Evolutionary conservation across 2,888 invertebrate species (phyloP).

Genomic region (Ferdinandea cuprea): DNA sequence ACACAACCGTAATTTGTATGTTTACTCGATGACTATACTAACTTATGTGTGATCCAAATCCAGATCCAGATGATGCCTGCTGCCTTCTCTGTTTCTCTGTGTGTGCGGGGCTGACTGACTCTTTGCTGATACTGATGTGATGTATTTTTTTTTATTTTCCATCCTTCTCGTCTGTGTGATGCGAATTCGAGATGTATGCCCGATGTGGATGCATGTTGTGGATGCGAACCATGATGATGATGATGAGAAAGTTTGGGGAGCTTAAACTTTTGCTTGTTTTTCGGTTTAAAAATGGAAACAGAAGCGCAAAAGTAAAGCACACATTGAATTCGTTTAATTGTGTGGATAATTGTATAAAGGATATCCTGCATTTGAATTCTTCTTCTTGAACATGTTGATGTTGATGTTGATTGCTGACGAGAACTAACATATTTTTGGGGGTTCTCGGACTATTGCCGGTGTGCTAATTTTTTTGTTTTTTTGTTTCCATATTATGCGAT

Average conservation of each 20-base stretch:
- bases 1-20: constrained; percentile 74
- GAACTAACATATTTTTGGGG: not conserved
- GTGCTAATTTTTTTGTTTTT: too few relatives aligned
- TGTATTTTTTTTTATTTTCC: constrained; percentile 31
- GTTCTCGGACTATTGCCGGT: not conserved
- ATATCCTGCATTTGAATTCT: constrained; percentile 48
- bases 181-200: constrained; percentile 25
- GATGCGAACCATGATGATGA: constrained; percentile 10
- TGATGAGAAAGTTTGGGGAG: constrained; percentile 66
- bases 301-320: constrained; percentile 72
- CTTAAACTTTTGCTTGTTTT: constrained; percentile 73
- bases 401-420: not conserved
- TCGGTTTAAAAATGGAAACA: constrained; percentile 72
- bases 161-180: constrained; percentile 22
- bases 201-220: constrained; percentile 23
- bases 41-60: constrained; percentile 60
- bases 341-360: constrained; percentile 71
- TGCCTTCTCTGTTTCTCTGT: constrained; percentile 4
- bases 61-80: constrained; percentile 45
- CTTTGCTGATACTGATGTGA: constrained; percentile 52
- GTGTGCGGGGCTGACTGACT: not conserved
- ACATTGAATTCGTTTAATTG: constrained; percentile 73
- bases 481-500: too few relatives aligned
- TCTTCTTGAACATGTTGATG: constrained; percentile 15
- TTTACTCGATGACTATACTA: constrained; percentile 62